Conservation (phyloP, 2,888 invertebrate genomes). For the Antheraea assamensis region DNA sequence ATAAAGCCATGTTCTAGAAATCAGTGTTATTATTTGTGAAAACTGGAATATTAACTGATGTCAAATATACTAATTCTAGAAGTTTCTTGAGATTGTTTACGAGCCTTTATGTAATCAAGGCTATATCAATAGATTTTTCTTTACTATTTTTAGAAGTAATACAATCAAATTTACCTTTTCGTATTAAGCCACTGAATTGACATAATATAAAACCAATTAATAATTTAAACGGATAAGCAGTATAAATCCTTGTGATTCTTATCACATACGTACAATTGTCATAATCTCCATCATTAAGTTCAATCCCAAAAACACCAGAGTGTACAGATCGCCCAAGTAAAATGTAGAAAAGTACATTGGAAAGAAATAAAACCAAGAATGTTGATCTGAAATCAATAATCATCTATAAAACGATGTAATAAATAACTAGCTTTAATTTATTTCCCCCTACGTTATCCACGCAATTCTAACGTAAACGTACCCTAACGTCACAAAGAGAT, state of each 20-base stretch:
- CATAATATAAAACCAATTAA: too few species aligned
- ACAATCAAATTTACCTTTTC: too few species aligned
- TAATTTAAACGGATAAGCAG: too few species aligned
- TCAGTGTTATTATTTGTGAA: not conserved
- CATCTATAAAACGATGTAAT: not conserved
- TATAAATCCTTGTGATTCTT: too few species aligned
- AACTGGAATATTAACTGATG: not conserved
- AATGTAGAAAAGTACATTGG: slow-evolving; percentile 53
- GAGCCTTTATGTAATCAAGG: too few species aligned
- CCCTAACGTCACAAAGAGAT: not conserved
- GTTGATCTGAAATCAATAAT: slow-evolving; percentile 39
- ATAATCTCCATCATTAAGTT: slow-evolving; percentile 41
- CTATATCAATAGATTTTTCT: too few species aligned
- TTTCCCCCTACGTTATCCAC: not conserved
- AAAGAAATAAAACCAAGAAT: slow-evolving; percentile 47
- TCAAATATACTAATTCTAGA: not conserved
- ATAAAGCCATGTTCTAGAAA: not conserved
- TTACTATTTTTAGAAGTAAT: too few species aligned
- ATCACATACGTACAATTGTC: slow-evolving; percentile 43
- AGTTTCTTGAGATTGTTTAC: too few species aligned
- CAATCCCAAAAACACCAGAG: slow-evolving; percentile 39
- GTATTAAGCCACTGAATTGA: too few species aligned
- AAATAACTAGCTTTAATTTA: not conserved
- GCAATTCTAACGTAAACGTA: not conserved
- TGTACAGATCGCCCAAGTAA: slow-evolving; percentile 47